Evolutionary conservation across 2,888 invertebrate species (phyloP).

Genomic region (Lepas anatifera): DNA sequence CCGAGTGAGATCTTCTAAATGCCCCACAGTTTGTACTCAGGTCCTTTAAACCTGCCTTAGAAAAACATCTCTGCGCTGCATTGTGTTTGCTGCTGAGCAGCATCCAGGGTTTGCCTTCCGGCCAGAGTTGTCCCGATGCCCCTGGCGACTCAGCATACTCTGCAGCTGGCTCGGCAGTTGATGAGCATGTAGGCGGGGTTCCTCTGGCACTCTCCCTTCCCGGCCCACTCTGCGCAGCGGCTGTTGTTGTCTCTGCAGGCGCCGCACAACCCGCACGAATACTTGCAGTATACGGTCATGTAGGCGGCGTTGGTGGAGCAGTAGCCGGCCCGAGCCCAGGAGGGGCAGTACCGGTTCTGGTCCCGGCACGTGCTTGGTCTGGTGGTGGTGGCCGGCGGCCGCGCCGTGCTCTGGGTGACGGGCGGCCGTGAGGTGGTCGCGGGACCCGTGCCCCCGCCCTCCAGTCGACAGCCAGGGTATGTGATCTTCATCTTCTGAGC

Average conservation of each 20-base stretch:
- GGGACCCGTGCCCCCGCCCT: not conserved
- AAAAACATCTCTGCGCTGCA: too few species aligned
- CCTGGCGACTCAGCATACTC: too few species aligned
- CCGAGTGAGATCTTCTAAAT: too few species aligned
- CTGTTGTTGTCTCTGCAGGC: constrained; percentile 19
- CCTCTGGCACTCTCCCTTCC: constrained; percentile 16
- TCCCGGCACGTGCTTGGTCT: too few species aligned
- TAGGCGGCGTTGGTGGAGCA: constrained; percentile 19
- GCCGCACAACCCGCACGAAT: constrained; percentile 19
- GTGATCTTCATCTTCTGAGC: not conserved
- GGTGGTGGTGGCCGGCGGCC: too few species aligned
- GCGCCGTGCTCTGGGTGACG: not conserved
- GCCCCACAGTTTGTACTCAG: too few species aligned
- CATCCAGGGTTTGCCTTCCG: too few species aligned
- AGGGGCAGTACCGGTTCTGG: constrained; percentile 18
- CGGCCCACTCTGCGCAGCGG: constrained; percentile 25
- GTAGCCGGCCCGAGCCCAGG: constrained; percentile 18
- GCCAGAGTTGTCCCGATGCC: too few species aligned
- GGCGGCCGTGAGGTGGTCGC: not conserved
- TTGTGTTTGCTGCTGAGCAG: too few species aligned
- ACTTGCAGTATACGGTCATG: constrained; percentile 19
- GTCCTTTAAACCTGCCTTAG: too few species aligned
- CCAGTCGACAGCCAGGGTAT: not conserved
- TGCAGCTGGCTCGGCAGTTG: constrained; percentile 18
- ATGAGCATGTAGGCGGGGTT: constrained; percentile 20